Percentiles rank a stretch among this genome's conserved stretches.
Evolutionary conservation across 1,140 invertebrate species (phyloP).

Genomic region (Papilio aristodemus): DNA sequence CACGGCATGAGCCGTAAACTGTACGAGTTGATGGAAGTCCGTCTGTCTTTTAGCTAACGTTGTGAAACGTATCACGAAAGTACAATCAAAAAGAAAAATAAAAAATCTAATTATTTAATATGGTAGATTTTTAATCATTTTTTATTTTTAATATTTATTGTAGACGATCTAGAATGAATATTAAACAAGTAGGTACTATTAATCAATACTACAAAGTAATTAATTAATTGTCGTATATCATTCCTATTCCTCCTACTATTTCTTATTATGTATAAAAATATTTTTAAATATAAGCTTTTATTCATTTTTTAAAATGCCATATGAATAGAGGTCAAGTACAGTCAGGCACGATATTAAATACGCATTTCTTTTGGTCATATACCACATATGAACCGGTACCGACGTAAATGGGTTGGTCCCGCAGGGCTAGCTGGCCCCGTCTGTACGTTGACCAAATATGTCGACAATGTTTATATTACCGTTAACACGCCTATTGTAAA

Average conservation of each 20-base stretch:
- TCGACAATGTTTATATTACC: not conserved
- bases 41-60: not conserved
- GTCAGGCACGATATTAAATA: not conserved
- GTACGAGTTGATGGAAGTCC: not conserved
- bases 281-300: no score
- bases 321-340: not conserved
- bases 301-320: not conserved
- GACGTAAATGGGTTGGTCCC: constrained; percentile 6
- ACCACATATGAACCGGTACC: not conserved
- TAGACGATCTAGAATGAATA: no score
- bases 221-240: no score
- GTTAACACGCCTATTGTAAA: not conserved
- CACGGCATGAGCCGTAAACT: not conserved
- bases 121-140: no score
- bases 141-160: no score
- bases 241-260: no score
- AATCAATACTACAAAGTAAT: no score
- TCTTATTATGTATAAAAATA: no score
- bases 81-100: no score
- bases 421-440: not conserved
- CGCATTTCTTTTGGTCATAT: not conserved
- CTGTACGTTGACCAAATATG: constrained; percentile 3
- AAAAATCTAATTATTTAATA: no score
- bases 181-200: no score
- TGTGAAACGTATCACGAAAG: not conserved